Percentiles rank a stretch among this genome's conserved stretches.
Evolutionary conservation across 2,113 vertebrate species (phyloP).

Genomic region (Bubalus kerabau): DNA sequence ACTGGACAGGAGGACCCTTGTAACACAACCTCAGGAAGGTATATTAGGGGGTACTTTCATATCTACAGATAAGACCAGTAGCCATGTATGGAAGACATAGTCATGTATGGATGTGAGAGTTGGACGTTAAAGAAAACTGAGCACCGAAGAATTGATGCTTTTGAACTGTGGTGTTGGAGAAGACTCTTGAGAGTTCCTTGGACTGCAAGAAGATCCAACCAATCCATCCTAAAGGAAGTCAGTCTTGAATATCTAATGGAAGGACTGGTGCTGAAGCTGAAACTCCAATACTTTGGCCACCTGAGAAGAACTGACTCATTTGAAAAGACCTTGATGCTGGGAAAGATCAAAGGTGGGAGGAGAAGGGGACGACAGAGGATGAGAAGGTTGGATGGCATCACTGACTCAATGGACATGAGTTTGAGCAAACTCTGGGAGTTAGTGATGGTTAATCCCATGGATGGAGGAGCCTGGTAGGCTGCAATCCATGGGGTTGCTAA

Average conservation of each 20-base stretch:
- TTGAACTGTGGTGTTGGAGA: background rate
- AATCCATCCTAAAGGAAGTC: background rate
- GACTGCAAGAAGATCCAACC: background rate
- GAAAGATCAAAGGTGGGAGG: too few relatives aligned
- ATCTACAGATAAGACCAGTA: background rate
- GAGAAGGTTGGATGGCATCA: too few relatives aligned
- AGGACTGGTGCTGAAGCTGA: background rate
- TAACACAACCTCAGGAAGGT: background rate
- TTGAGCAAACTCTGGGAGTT: background rate
- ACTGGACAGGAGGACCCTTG: background rate
- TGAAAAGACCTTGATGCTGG: too few relatives aligned
- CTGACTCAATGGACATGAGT: too few relatives aligned
- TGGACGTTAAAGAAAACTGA: background rate
- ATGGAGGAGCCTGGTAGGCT: too few relatives aligned
- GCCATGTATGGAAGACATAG: background rate
- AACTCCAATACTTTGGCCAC: background rate
- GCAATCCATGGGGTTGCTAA: too few relatives aligned
- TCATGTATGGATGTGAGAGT: background rate
- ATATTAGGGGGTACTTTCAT: background rate
- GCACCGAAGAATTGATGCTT: accelerated
- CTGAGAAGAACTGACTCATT: too few relatives aligned
- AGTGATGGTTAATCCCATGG: background rate
- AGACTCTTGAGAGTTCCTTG: background rate
- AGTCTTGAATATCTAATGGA: background rate
- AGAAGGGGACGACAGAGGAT: too few relatives aligned